phyloP scores from a whole-genome alignment of 2,888 invertebrate genomes.

The Harmothoe impar region DNA sequence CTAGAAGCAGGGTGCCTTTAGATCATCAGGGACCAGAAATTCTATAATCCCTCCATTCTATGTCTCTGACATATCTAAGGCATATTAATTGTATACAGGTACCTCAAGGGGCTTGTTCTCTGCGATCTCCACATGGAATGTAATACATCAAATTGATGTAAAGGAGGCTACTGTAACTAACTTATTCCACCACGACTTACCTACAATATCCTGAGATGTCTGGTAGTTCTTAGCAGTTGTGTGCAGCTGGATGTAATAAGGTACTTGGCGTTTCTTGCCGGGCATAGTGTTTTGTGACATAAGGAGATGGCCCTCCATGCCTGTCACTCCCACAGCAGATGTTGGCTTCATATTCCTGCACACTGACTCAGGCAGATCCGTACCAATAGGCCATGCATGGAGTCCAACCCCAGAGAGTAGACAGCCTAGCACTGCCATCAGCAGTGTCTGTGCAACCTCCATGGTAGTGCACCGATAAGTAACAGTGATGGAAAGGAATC shows the following conservation, averaged over 20 bases:
- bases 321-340: conserved; percentile 28
- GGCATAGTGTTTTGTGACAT: conserved; percentile 63
- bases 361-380: background rate
- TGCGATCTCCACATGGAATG: too few relatives aligned
- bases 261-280: conserved; percentile 49
- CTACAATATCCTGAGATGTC: background rate
- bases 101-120: too few relatives aligned
- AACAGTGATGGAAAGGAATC: background rate
- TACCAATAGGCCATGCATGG: background rate
- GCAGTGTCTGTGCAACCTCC: background rate
- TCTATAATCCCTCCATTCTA: too few relatives aligned
- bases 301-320: conserved; percentile 62
- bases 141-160: too few relatives aligned
- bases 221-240: background rate
- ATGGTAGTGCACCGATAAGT: background rate
- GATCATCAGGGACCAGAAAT: too few relatives aligned
- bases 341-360: conserved; percentile 58
- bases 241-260: conserved; percentile 61
- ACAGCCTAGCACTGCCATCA: background rate
- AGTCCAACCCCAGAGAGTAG: background rate
- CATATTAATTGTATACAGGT: too few relatives aligned
- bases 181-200: background rate
- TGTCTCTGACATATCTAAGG: too few relatives aligned
- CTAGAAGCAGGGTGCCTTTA: too few relatives aligned
- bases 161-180: too few relatives aligned